Percentiles rank a stretch among this genome's conserved stretches.
Conservation (phyloP, 1,140 invertebrate species). For the Trichoplusia ni region DNA sequence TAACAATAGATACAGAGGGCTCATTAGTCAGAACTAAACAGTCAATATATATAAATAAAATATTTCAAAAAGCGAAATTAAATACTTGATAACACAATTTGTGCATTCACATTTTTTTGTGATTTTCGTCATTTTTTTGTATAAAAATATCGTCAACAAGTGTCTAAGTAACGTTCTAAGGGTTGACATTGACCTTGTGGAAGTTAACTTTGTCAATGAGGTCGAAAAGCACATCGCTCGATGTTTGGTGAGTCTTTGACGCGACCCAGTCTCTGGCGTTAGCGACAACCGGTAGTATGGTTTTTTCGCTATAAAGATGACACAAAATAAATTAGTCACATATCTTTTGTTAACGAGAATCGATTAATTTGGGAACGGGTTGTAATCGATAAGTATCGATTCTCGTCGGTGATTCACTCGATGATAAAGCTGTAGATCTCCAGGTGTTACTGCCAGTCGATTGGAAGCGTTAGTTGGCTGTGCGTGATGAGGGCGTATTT, state of each 20-base stretch:
- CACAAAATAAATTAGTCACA: constrained; percentile 55
- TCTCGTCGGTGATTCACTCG: constrained; percentile 10
- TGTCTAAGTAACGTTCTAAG: constrained; percentile 50
- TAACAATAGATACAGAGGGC: constrained; percentile 50
- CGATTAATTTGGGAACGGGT: not conserved
- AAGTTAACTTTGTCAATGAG: constrained; percentile 55
- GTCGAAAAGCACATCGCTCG: constrained; percentile 57
- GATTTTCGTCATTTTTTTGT: constrained; percentile 65
- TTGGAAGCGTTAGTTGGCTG: constrained; percentile 35
- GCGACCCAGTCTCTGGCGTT: constrained; percentile 74
- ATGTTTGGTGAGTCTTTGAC: constrained; percentile 54
- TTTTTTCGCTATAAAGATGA: constrained; percentile 72
- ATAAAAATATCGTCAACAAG: constrained; percentile 65
- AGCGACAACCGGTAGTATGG: constrained; percentile 70
- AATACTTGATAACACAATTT: constrained; percentile 66
- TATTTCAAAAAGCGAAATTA: constrained; percentile 70
- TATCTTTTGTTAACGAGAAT: constrained; percentile 12
- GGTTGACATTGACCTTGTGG: constrained; percentile 54
- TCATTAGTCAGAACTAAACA: constrained; percentile 63
- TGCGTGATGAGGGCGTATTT: constrained; percentile 69
- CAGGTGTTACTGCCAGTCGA: not conserved
- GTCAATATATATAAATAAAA: constrained; percentile 79
- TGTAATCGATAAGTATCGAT: not conserved
- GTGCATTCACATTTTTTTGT: constrained; percentile 77
- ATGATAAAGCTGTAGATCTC: constrained; percentile 1